These are phyloP conservation scores for Stenodera caucasica DNA, from an alignment of 2,888 invertebrate genomes.

Conservation along the genomic window DNA sequence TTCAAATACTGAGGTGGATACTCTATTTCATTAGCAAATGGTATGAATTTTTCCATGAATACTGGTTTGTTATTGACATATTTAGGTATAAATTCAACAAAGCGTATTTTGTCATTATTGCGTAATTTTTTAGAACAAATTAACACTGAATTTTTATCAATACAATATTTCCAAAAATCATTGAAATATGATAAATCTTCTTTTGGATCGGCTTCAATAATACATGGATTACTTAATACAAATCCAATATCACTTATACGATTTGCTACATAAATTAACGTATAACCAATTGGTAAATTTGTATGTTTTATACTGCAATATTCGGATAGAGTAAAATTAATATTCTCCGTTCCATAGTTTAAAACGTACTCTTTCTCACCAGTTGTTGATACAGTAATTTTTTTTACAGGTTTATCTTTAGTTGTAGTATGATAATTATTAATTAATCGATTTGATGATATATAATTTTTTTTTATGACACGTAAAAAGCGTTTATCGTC, in stretches of 20 bases:
- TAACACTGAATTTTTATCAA: constrained; percentile 42
- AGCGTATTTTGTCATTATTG: constrained; percentile 30
- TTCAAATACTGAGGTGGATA: constrained; percentile 14
- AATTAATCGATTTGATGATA: constrained; percentile 27
- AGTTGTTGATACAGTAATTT: not conserved
- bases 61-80: constrained; percentile 23
- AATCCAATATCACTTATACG: constrained; percentile 36
- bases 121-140: constrained; percentile 40
- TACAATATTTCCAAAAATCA: constrained; percentile 46
- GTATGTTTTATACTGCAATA: constrained; percentile 26
- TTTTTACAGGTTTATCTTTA: constrained; percentile 35
- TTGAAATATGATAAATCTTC: constrained; percentile 39
- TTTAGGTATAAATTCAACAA: constrained; percentile 39
- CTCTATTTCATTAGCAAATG: constrained; percentile 34
- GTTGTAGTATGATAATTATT: constrained; percentile 31
- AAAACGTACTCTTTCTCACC: constrained; percentile 1
- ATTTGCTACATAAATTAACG: constrained; percentile 38
- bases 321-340: constrained; percentile 34
- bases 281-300: constrained; percentile 35
- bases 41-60: constrained; percentile 36
- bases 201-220: constrained; percentile 36
- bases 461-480: constrained; percentile 32
- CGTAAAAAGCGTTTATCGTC: constrained; percentile 35
- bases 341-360: not conserved
- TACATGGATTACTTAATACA: constrained; percentile 25